Conservation (phyloP, 1,140 invertebrate genomes). For the Drosophila sucinea region DNA sequence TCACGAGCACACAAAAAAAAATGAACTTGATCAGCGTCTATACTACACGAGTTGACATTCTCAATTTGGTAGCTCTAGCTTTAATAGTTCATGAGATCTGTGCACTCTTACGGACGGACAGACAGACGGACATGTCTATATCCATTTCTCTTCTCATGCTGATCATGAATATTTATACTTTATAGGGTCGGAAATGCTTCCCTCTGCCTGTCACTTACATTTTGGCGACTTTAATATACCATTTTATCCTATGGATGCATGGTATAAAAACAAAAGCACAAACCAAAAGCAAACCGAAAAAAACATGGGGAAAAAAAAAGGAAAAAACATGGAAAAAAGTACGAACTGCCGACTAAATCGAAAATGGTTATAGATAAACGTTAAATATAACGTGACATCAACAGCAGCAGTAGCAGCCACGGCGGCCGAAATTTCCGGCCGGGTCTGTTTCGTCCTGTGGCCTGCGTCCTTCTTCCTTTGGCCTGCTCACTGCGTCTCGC, state of each 20-base stretch:
- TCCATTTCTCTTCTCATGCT: too few species aligned
- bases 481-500: neutral
- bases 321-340: constrained; percentile 21
- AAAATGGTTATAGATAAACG: constrained; percentile 76
- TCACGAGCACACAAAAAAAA: constrained; percentile 37
- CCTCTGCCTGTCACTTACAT: too few species aligned
- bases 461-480: neutral
- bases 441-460: neutral
- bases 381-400: constrained; percentile 74
- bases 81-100: too few species aligned
- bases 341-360: constrained; percentile 55
- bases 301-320: constrained; percentile 56
- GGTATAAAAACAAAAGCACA: neutral
- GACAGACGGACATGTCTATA: too few species aligned
- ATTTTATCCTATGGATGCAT: too few species aligned
- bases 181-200: too few species aligned
- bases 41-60: too few species aligned
- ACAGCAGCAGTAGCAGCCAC: neutral
- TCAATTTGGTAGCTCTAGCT: too few species aligned
- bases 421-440: constrained; percentile 19
- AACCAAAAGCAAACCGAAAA: constrained; percentile 30
- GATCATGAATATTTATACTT: too few species aligned
- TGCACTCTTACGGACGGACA: too few species aligned
- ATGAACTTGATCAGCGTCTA: neutral
- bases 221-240: too few species aligned